Evolutionary conservation across 2,797 vertebrate genomes (phyloP).

Genomic region (Valencia hispanica): DNA sequence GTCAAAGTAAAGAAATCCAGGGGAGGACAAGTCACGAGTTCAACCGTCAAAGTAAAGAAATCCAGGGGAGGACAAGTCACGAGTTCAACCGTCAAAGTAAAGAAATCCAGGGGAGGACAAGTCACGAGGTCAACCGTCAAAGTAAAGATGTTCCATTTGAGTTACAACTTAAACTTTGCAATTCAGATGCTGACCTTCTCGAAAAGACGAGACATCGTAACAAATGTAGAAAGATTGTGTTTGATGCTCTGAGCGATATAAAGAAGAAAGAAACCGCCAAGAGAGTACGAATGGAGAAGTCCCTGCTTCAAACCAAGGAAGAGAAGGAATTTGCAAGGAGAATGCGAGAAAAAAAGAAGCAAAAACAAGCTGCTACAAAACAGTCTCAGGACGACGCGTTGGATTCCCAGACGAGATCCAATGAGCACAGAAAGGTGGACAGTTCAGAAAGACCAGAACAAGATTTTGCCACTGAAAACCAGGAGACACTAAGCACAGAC

Average conservation of each 20-base stretch:
- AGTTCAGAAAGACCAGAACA: background rate
- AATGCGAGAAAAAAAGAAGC: background rate
- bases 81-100: too few relatives aligned
- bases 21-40: too few relatives aligned
- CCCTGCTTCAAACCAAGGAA: background rate
- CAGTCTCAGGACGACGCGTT: too few relatives aligned
- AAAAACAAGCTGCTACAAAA: background rate
- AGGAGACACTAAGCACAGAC: too few relatives aligned
- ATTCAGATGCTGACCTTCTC: rapidly evolving
- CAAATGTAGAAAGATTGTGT: background rate
- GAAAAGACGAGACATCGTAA: background rate
- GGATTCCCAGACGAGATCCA: background rate
- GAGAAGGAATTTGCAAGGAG: background rate
- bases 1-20: too few relatives aligned
- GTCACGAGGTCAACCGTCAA: background rate
- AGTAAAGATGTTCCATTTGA: background rate
- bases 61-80: too few relatives aligned
- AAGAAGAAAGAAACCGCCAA: background rate
- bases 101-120: too few relatives aligned
- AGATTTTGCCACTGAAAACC: too few relatives aligned
- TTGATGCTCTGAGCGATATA: background rate
- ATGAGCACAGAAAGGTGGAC: background rate
- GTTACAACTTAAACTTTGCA: background rate
- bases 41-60: too few relatives aligned
- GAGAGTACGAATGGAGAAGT: background rate